A percentile compares a stretch with the other conserved stretches of the same genome.
Evolutionary conservation across 2,888 invertebrate species (phyloP).

Genomic region (Colostygia pectinataria): DNA sequence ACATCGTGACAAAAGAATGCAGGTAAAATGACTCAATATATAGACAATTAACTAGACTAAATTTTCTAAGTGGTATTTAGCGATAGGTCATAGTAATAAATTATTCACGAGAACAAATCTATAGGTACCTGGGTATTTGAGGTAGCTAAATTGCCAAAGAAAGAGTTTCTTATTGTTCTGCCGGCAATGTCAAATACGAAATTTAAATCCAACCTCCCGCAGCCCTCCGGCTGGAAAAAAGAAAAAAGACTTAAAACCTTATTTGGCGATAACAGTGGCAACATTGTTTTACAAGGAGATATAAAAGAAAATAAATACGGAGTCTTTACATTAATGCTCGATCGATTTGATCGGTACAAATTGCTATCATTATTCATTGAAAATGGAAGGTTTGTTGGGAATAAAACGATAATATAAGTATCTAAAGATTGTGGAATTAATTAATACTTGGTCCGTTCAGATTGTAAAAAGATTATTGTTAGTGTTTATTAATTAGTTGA

Average conservation of each 20-base stretch:
- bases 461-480: not conserved
- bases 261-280: slow-evolving; percentile 17
- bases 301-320: slow-evolving; percentile 20
- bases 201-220: slow-evolving; percentile 19
- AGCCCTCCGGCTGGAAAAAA: slow-evolving; percentile 12
- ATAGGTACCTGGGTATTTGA: no score
- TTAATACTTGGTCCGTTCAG: not conserved
- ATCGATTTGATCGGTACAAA: slow-evolving; percentile 32
- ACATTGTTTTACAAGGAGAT: slow-evolving; percentile 20
- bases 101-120: slow-evolving; percentile 18
- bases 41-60: slow-evolving; percentile 3
- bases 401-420: slow-evolving; percentile 14
- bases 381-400: slow-evolving; percentile 17
- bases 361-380: slow-evolving; percentile 33
- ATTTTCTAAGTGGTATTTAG: slow-evolving; percentile 7
- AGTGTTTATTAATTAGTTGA: no score
- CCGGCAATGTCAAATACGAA: slow-evolving; percentile 17
- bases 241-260: slow-evolving; percentile 8
- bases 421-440: slow-evolving; percentile 15
- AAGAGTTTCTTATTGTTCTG: slow-evolving; percentile 14
- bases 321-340: slow-evolving; percentile 14
- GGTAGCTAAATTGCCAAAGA: slow-evolving; percentile 29
- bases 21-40: slow-evolving; percentile 4
- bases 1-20: slow-evolving; percentile 3
- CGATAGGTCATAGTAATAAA: slow-evolving; percentile 8